A percentile compares a stretch with the other conserved stretches of the same genome.
These are phyloP conservation scores for Drosophila acutilabella DNA, from an alignment of 2,888 invertebrate species.

Conservation along the genomic window DNA sequence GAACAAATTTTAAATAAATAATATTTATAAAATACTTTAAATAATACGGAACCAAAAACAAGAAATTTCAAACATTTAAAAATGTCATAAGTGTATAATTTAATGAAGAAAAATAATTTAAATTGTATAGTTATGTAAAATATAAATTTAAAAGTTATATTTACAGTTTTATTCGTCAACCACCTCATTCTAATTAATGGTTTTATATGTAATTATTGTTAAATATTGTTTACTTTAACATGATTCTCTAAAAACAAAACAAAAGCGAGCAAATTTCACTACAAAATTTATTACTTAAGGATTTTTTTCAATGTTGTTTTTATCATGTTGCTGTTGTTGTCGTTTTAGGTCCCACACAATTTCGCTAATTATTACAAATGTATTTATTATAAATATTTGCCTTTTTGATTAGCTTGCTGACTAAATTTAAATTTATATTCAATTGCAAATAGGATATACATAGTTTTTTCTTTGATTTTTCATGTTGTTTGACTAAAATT, in stretches of 20 bases:
- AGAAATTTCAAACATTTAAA: conserved; percentile 69
- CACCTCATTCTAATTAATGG: conserved; percentile 62
- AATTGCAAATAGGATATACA: conserved; percentile 75
- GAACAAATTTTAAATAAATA: conserved; percentile 72
- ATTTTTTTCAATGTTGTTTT: conserved; percentile 13
- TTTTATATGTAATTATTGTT: conserved; percentile 35
- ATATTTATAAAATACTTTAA: conserved; percentile 42
- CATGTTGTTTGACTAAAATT: conserved; percentile 31
- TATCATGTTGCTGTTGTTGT: conserved; percentile 34
- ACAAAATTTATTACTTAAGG: background rate
- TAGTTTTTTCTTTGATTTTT: conserved; percentile 30
- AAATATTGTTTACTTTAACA: conserved; percentile 27
- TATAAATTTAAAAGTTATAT: conserved; percentile 76
- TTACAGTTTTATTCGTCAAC: conserved; percentile 73
- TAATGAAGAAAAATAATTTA: conserved; percentile 69
- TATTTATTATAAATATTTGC: conserved; percentile 37
- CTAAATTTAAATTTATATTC: conserved; percentile 70
- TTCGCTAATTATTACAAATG: conserved; percentile 67
- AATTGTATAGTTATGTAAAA: conserved; percentile 66
- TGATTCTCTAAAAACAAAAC: conserved; percentile 47
- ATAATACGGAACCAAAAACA: conserved; percentile 60
- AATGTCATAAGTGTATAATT: conserved; percentile 62
- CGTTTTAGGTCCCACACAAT: conserved; percentile 76
- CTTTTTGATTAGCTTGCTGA: conserved; percentile 73
- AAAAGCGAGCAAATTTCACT: conserved; percentile 24